These are phyloP conservation scores for Taeniopygia guttata DNA, from an alignment of 2,797 vertebrate species.

Conservation along the genomic window DNA sequence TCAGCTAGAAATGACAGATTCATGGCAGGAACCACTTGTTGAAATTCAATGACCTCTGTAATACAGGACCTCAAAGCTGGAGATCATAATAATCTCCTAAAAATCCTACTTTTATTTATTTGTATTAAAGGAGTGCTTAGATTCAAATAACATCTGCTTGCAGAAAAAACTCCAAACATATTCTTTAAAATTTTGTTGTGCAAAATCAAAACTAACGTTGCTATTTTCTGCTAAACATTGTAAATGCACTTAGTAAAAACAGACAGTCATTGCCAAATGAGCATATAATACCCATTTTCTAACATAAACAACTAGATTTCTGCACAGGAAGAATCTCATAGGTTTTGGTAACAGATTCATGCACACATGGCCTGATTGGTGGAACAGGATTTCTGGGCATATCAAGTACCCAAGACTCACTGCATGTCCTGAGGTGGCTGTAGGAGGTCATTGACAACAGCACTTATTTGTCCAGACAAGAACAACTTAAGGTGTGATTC, in stretches of 20 bases:
- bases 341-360: background rate
- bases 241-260: background rate
- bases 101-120: conserved; percentile 36
- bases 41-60: conserved; percentile 56
- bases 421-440: background rate
- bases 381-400: background rate
- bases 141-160: background rate
- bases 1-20: conserved; percentile 21
- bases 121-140: background rate
- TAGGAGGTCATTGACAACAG: background rate
- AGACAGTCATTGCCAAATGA: background rate
- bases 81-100: background rate
- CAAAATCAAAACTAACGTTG: background rate
- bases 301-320: background rate
- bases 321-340: background rate
- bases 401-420: background rate
- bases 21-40: conserved; percentile 25
- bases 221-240: background rate
- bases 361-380: background rate
- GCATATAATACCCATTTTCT: background rate
- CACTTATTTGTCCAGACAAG: background rate
- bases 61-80: conserved; percentile 7
- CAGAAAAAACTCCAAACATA: background rate
- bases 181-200: background rate
- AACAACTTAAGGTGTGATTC: background rate